Evolutionary conservation across 2,888 invertebrate genomes (phyloP).

Genomic region (Tuberolachnus salignus): DNA sequence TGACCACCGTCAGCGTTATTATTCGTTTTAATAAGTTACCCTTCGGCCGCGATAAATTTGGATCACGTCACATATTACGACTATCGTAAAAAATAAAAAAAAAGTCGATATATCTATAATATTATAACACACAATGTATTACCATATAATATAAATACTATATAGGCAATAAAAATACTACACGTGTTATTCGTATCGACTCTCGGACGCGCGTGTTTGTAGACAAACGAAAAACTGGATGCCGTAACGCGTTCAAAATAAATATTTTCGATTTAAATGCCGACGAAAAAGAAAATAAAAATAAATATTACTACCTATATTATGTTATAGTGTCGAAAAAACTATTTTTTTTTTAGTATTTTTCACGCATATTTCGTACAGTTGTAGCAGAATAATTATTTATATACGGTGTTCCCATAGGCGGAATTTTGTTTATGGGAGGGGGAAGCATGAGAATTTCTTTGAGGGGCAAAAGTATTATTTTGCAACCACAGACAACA

Average conservation of each 20-base stretch:
- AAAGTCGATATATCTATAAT: neutral
- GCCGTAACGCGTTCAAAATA: too few relatives aligned
- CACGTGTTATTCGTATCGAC: too few relatives aligned
- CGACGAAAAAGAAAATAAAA: conserved; percentile 5
- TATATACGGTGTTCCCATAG: too few relatives aligned
- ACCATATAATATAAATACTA: neutral
- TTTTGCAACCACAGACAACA: too few relatives aligned
- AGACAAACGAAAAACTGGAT: too few relatives aligned
- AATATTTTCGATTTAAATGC: neutral
- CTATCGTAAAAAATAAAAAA: neutral
- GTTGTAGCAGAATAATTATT: too few relatives aligned
- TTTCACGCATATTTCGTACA: too few relatives aligned
- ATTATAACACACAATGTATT: too few relatives aligned
- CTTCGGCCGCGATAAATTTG: conserved; percentile 2
- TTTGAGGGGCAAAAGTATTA: too few relatives aligned
- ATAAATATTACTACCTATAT: neutral
- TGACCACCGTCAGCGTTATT: neutral
- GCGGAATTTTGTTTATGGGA: too few relatives aligned
- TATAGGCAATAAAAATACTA: conserved; percentile 21
- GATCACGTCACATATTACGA: conserved; percentile 9
- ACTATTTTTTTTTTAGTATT: neutral
- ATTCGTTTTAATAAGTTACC: conserved; percentile 19
- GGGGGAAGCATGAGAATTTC: too few relatives aligned
- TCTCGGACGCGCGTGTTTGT: neutral
- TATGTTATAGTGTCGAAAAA: neutral